Evolutionary conservation across 2,113 vertebrate genomes (phyloP).

Genomic region (Lepisosteus osseus): DNA sequence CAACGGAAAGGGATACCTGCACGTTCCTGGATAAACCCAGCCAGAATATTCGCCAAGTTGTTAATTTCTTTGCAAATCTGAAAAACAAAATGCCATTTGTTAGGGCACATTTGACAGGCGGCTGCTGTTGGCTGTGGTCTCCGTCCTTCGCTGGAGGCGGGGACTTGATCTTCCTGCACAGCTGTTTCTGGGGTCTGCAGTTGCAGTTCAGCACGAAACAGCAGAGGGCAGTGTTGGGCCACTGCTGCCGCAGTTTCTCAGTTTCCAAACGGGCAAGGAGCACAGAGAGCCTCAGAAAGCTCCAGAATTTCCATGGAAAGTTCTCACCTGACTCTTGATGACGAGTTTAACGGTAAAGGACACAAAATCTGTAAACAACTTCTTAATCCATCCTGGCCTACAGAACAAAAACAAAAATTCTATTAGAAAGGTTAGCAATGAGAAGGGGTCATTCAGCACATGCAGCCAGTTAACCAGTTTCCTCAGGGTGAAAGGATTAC

Average conservation of each 20-base stretch:
- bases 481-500: no score
- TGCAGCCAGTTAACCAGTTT: no score
- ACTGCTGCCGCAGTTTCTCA: neutral
- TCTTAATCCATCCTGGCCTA: slow-evolving; percentile 82
- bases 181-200: neutral
- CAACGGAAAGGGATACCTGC: slow-evolving; percentile 62
- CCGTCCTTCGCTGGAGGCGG: no score
- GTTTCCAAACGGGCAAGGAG: neutral
- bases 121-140: no score
- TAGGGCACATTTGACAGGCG: no score
- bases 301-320: neutral
- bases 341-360: slow-evolving; percentile 81
- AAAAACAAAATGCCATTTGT: neutral
- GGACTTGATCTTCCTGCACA: neutral
- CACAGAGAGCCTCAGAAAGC: no score
- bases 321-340: slow-evolving; percentile 78
- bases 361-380: slow-evolving; percentile 79
- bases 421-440: neutral
- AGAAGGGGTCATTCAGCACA: neutral
- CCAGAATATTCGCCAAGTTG: slow-evolving; percentile 68
- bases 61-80: slow-evolving; percentile 88
- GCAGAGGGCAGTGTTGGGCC: slow-evolving; percentile 14
- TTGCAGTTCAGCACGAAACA: slow-evolving; percentile 5
- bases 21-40: slow-evolving; percentile 69
- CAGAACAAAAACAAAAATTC: neutral